Base-by-base conservation (phyloP, 30 jellyfish, hydroid and myxozoan species). In the Hydractinia echinata region DNA sequence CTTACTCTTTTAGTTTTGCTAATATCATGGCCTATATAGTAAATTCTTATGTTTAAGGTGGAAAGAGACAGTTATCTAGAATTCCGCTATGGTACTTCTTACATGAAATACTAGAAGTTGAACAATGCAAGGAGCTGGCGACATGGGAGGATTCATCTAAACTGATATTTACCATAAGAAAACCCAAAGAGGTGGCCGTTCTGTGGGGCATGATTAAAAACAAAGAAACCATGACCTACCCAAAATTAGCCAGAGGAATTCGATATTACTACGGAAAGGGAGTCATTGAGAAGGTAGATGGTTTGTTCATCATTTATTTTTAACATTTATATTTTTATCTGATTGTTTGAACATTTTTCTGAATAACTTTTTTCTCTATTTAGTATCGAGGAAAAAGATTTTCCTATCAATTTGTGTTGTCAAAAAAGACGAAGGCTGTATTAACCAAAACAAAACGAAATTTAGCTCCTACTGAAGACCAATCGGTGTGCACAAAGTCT, bases 271-370 rank as follows among this genome's bases (percentile, higher is more conserved):
- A 78, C 60, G 86, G 86, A 55, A 78, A 78, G 20, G 62, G 86
- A 78, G 86, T 78, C 54, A 78, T 78, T 60, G 86, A 78, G 50
- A 78, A 78, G 86, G 86, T 78, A 78, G 21, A 58, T 51, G n/a
- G 51, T 13, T 58, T 67, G 20, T 67, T 13, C 11, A 1, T 13
- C 78, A 15, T 67, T 1, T 58, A 13, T 58, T 58, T 58, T 16
- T 13, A 58, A 16, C 15, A 58, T 58, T 58, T 58, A 58, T 13
- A 58, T 11, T 58, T 13, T 58, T 16, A 58, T 58, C 15, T 16
- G 69, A 0, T 58, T 16, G 1, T 58, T 58, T 58, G 2, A 58
- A 16, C 19, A 0, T 16, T 58, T 58, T 11, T 11, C 69, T 16
- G 69, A 16, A 58, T 13, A 13, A 13, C 1, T 58, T 16, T 13